Evolutionary conservation across 2,888 invertebrate species (phyloP).

Genomic region (Bombylius major): DNA sequence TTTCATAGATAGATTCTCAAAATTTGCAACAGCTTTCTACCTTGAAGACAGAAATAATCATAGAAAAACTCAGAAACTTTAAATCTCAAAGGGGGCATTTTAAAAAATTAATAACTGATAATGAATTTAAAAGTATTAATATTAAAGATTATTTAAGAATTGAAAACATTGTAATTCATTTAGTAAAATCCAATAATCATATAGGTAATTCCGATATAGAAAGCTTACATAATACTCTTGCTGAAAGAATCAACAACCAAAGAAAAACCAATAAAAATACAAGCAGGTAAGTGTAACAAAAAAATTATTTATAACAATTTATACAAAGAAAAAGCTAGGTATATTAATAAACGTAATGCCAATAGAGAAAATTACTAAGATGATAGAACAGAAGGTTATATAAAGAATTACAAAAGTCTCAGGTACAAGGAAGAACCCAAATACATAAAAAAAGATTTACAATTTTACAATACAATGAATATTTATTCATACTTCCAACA

Average conservation of each 20-base stretch:
- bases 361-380: slow-evolving; percentile 2
- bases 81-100: slow-evolving; percentile 8
- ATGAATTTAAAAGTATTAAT: slow-evolving; percentile 10
- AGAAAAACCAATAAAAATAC: not conserved
- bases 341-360: not conserved
- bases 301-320: not conserved
- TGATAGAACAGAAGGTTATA: not conserved
- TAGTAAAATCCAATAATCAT: slow-evolving; percentile 14
- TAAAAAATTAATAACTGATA: slow-evolving; percentile 13
- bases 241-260: not conserved
- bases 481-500: slow-evolving; percentile 4
- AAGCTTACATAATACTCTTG: slow-evolving; percentile 7
- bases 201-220: slow-evolving; percentile 14
- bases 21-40: slow-evolving; percentile 13
- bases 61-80: slow-evolving; percentile 11
- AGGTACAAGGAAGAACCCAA: not conserved
- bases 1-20: slow-evolving; percentile 7
- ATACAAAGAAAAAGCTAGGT: not conserved
- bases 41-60: slow-evolving; percentile 12
- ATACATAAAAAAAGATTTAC: not conserved
- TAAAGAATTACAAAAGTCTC: slow-evolving; percentile 4
- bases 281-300: not conserved
- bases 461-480: too few relatives aligned
- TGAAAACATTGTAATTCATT: slow-evolving; percentile 11
- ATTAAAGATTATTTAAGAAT: slow-evolving; percentile 11